Percentiles rank a stretch among this genome's conserved stretches.
phyloP scores from a whole-genome alignment of 2,797 vertebrate genomes.

The Pristis pectinata region DNA sequence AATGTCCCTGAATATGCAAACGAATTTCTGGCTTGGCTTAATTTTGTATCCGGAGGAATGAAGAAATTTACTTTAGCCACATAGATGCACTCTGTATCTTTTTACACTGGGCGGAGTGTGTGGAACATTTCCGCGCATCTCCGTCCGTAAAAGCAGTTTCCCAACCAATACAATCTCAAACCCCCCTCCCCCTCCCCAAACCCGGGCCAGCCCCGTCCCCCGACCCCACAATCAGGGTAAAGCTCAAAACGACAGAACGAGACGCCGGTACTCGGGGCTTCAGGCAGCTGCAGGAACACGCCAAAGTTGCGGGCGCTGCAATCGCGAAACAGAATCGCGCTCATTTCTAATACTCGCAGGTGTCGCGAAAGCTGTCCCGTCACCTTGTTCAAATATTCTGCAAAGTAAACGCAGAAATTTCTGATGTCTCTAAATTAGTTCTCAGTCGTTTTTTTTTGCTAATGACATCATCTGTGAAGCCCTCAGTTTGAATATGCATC shows the following conservation, averaged over 20 bases:
- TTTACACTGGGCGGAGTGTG: not conserved
- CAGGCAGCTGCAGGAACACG: not conserved
- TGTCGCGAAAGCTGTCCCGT: slow-evolving; percentile 4
- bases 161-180: not conserved
- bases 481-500: not conserved
- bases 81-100: not conserved
- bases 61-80: not conserved
- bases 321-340: not conserved
- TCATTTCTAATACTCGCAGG: slow-evolving; percentile 12
- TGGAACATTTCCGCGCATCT: not conserved
- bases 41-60: not conserved
- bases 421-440: not conserved
- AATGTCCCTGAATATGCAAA: not conserved
- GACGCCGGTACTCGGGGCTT: not conserved
- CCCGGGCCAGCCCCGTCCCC: too few relatives aligned
- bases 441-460: not conserved
- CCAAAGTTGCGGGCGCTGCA: not conserved
- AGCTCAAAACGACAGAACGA: not conserved
- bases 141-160: not conserved
- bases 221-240: not conserved
- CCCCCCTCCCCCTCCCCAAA: too few relatives aligned
- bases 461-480: slow-evolving; percentile 2
- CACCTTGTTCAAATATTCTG: not conserved
- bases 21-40: not conserved
- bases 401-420: not conserved